Conservation (phyloP, 2,888 invertebrate species). For the Apocheima hispidaria region DNA sequence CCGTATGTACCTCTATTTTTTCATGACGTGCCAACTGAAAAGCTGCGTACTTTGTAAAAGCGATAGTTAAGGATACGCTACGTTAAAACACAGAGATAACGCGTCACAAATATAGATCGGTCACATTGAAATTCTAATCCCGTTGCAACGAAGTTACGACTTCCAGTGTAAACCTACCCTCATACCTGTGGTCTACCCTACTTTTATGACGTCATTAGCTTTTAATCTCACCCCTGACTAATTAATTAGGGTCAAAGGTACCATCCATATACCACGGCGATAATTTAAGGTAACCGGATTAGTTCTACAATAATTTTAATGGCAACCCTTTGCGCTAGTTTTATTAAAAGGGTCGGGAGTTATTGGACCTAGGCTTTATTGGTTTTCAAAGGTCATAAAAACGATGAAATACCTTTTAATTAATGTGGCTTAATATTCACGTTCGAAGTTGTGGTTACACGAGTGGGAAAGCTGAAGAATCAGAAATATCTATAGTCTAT, state of each 20-base stretch:
- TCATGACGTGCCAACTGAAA: too few relatives aligned
- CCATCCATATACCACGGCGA: slow-evolving; percentile 43
- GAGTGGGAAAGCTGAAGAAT: too few relatives aligned
- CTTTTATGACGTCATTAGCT: slow-evolving; percentile 70
- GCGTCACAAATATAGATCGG: not conserved
- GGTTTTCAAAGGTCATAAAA: slow-evolving; percentile 3
- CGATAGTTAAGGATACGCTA: too few relatives aligned
- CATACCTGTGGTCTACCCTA: slow-evolving; percentile 51
- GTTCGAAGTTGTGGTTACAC: too few relatives aligned
- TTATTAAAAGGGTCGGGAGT: slow-evolving; percentile 29
- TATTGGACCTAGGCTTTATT: slow-evolving; percentile 28
- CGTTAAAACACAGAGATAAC: too few relatives aligned
- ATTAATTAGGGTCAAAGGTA: slow-evolving; percentile 76
- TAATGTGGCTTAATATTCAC: too few relatives aligned
- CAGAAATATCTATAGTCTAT: too few relatives aligned
- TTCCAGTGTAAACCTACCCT: slow-evolving; percentile 39
- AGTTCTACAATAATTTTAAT: slow-evolving; percentile 69
- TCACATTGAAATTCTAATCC: slow-evolving; percentile 13
- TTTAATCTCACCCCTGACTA: slow-evolving; percentile 68
- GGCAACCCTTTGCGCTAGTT: slow-evolving; percentile 44
- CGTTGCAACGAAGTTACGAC: slow-evolving; percentile 27
- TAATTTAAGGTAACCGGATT: slow-evolving; percentile 39
- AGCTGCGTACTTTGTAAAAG: too few relatives aligned
- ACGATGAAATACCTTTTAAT: not conserved
- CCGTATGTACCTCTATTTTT: too few relatives aligned